Evolutionary conservation across 23 tunicate genomes (phyloP).

Genomic region (Styela clava): DNA sequence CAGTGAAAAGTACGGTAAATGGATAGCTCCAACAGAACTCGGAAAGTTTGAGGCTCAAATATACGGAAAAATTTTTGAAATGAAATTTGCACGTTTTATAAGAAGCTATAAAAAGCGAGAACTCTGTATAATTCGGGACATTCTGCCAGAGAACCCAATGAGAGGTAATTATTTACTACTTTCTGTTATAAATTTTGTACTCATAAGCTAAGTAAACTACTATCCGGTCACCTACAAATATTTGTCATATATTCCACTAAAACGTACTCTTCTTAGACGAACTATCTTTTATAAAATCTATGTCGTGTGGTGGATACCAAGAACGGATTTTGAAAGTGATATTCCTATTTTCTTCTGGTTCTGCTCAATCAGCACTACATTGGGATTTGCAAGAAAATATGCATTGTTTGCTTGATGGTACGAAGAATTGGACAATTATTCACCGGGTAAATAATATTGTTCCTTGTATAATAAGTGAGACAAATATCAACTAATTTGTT

Average conservation of each 20-base stretch:
- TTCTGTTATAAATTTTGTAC: neutral
- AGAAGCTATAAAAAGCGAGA: neutral
- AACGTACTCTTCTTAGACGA: constrained; percentile 51
- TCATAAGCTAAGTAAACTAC: neutral
- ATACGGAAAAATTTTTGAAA: neutral
- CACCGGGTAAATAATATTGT: constrained; percentile 41
- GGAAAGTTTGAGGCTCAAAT: constrained; percentile 24
- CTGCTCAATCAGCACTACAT: constrained; percentile 74
- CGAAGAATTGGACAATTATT: constrained; percentile 43
- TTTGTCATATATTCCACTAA: too few species aligned
- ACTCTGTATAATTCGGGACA: constrained; percentile 26
- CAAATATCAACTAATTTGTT: too few species aligned
- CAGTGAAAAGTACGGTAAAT: constrained; percentile 25
- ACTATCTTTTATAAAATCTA: constrained; percentile 35
- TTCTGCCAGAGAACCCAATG: constrained; percentile 29
- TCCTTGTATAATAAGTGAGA: too few species aligned
- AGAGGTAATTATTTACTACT: constrained; percentile 17
- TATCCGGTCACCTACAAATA: too few species aligned
- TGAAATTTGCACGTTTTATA: constrained; percentile 7
- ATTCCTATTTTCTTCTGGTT: constrained; percentile 81
- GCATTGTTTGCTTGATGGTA: constrained; percentile 66
- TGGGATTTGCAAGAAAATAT: constrained; percentile 59
- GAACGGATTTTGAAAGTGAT: constrained; percentile 31
- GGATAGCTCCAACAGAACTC: constrained; percentile 11
- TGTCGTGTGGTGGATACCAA: constrained; percentile 56